These are phyloP conservation scores for Chloroclystis v-ata DNA, from an alignment of 2,888 invertebrate genomes.

Conservation along the genomic window DNA sequence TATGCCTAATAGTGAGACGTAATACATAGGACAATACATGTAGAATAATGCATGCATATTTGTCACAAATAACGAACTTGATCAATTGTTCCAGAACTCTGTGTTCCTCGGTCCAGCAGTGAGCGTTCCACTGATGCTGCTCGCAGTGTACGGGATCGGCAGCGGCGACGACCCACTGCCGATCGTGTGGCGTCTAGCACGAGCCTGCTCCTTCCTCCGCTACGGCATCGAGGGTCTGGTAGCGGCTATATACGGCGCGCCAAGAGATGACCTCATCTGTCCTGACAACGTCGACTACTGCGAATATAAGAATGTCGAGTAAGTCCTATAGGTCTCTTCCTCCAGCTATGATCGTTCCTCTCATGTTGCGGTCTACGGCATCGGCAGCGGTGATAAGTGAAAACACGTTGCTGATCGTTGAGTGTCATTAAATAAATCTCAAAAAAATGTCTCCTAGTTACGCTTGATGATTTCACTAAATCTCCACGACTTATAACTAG, in stretches of 20 bases:
- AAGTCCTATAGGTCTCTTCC: conserved; percentile 32
- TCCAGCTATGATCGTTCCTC: no score
- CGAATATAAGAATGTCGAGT: conserved; percentile 83
- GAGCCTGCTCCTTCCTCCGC: conserved; percentile 90
- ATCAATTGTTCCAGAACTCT: conserved; percentile 86
- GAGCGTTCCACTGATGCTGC: conserved; percentile 91
- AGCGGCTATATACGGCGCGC: conserved; percentile 87
- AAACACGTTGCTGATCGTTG: no score
- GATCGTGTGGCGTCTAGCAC: conserved; percentile 84
- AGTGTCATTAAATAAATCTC: no score
- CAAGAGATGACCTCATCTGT: conserved; percentile 85
- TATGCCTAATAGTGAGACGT: no score
- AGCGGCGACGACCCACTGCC: conserved; percentile 85
- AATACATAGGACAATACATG: no score
- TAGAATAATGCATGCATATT: no score
- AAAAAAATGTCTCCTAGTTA: no score
- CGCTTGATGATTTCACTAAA: no score
- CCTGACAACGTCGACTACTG: conserved; percentile 84
- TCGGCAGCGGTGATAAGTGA: no score
- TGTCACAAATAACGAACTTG: no score
- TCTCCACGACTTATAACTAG: no score
- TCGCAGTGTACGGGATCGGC: conserved; percentile 93
- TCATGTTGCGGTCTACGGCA: no score
- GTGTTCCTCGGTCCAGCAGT: conserved; percentile 94
- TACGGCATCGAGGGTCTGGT: conserved; percentile 90